These are phyloP conservation scores for Helicoverpa assulta DNA, from an alignment of 2,888 invertebrate species.

Conservation along the genomic window DNA sequence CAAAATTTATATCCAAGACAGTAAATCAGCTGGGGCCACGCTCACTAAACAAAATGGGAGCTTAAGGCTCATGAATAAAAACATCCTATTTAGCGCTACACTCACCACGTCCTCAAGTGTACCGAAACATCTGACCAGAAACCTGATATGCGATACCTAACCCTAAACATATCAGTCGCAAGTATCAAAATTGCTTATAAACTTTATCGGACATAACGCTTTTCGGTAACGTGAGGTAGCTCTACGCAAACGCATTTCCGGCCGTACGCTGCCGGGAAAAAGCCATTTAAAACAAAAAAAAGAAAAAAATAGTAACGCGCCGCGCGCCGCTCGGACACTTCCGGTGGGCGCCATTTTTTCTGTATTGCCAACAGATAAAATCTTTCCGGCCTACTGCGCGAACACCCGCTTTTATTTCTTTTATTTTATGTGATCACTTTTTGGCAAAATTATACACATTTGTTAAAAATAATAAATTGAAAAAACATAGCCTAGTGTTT, in stretches of 20 bases:
- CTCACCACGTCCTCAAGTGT: slow-evolving; percentile 78
- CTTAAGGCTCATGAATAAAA: slow-evolving; percentile 89
- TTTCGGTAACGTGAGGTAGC: slow-evolving; percentile 81
- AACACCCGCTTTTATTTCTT: slow-evolving; percentile 85
- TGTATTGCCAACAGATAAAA: slow-evolving; percentile 91
- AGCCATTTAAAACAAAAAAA: slow-evolving; percentile 90
- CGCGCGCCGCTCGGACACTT: slow-evolving; percentile 90
- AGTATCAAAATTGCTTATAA: slow-evolving; percentile 80
- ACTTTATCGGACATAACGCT: slow-evolving; percentile 77
- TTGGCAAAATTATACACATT: slow-evolving; percentile 80
- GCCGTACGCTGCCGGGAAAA: slow-evolving; percentile 89
- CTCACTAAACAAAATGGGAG: slow-evolving; percentile 88
- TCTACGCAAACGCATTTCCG: slow-evolving; percentile 90
- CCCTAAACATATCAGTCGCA: slow-evolving; percentile 71
- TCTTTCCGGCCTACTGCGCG: slow-evolving; percentile 90
- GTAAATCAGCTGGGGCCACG: slow-evolving; percentile 87
- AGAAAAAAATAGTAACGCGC: slow-evolving; percentile 88
- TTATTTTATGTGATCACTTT: slow-evolving; percentile 83
- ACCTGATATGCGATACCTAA: slow-evolving; percentile 68
- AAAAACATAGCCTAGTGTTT: background rate
- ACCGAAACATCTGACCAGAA: slow-evolving; percentile 70
- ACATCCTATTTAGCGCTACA: slow-evolving; percentile 89
- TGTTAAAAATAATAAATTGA: slow-evolving; percentile 55
- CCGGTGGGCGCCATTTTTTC: slow-evolving; percentile 91
- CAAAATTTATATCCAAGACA: slow-evolving; percentile 86